phyloP scores from a whole-genome alignment of 2,113 vertebrate genomes.

The Leiothrix lutea region DNA sequence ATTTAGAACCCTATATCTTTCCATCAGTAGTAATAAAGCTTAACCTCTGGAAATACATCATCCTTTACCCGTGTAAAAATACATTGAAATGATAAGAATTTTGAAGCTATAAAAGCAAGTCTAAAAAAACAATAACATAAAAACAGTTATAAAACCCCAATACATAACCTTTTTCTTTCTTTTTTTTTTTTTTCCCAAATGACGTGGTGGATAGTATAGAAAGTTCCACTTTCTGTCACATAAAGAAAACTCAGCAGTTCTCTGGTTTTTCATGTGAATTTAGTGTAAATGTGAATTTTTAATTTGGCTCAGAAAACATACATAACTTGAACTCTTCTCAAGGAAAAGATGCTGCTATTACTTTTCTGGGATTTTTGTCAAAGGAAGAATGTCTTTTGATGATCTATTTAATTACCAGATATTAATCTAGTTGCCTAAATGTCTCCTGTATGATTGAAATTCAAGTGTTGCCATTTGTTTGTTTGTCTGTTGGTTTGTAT shows the following conservation, averaged over 20 bases:
- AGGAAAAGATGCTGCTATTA: not conserved
- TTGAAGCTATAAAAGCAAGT: not conserved
- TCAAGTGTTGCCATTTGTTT: not conserved
- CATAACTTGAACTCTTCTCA: not conserved
- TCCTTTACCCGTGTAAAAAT: not conserved
- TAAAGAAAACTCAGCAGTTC: not conserved
- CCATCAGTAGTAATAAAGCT: not conserved
- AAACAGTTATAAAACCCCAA: not conserved
- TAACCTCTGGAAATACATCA: not conserved
- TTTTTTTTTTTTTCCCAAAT: not conserved
- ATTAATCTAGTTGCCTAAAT: not conserved
- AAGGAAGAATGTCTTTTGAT: not conserved
- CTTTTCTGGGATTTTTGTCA: not conserved
- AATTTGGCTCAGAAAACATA: not conserved
- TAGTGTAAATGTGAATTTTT: not conserved
- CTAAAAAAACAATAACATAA: not conserved
- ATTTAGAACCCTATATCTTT: not conserved
- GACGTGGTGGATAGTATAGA: not conserved
- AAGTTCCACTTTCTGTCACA: not conserved
- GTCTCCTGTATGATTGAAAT: not conserved
- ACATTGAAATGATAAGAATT: not conserved
- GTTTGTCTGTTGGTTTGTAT: not conserved
- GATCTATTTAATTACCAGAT: not conserved
- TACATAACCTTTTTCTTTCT: rapidly evolving
- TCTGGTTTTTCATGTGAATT: not conserved